Conservation (phyloP, 2,888 invertebrate genomes). For the Patella caerulea region DNA sequence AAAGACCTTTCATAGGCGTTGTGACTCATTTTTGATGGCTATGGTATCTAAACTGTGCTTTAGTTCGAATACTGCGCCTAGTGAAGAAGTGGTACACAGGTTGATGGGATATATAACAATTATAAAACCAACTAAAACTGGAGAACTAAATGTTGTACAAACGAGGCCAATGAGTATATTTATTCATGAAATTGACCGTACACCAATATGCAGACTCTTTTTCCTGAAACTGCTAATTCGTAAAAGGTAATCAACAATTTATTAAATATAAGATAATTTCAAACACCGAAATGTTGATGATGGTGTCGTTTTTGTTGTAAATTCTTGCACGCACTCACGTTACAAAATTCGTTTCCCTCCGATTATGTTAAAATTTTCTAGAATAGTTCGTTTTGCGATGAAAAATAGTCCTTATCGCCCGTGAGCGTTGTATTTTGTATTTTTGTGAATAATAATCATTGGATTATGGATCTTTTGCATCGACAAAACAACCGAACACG, state of each 20-base stretch:
- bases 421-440: too few species aligned
- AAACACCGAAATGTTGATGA: too few species aligned
- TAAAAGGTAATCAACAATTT: constrained; percentile 43
- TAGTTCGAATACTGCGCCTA: constrained; percentile 41
- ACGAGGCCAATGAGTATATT: constrained; percentile 55
- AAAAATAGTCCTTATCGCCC: too few species aligned
- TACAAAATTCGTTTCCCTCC: too few species aligned
- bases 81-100: constrained; percentile 43
- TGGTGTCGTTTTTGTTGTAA: too few species aligned
- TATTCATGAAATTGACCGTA: constrained; percentile 57
- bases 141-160: constrained; percentile 7
- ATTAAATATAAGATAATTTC: background rate
- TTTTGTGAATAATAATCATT: too few species aligned
- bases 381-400: too few species aligned
- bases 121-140: constrained; percentile 18
- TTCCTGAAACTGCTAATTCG: constrained; percentile 59
- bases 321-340: too few species aligned
- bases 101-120: constrained; percentile 46
- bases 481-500: too few species aligned
- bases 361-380: too few species aligned
- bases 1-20: constrained; percentile 44
- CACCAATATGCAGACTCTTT: constrained; percentile 61
- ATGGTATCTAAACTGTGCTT: constrained; percentile 56
- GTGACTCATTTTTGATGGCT: constrained; percentile 57
- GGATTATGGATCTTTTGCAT: too few species aligned